Percentiles rank a stretch among this genome's conserved stretches.
Conservation (phyloP, 2,888 invertebrate species). For the Caenorhabditis macrosperma region DNA sequence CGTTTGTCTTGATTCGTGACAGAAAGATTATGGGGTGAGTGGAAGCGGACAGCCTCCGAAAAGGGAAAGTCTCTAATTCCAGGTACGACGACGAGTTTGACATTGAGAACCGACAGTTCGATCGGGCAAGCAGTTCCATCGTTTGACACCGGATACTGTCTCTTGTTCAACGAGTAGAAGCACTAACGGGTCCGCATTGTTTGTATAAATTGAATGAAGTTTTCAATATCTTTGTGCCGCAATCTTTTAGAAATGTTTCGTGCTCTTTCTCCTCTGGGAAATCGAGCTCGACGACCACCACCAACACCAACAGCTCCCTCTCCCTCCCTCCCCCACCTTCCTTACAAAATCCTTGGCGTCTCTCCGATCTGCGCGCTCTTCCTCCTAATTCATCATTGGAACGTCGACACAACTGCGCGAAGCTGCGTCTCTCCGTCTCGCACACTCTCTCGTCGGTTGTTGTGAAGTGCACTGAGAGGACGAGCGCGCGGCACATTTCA, state of each 20-base stretch:
- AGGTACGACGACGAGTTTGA: slow-evolving; percentile 60
- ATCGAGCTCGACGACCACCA: neutral
- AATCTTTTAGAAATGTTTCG: slow-evolving; percentile 5
- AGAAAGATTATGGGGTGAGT: slow-evolving; percentile 63
- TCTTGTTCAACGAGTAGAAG: neutral
- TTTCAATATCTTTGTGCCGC: neutral
- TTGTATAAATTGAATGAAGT: neutral
- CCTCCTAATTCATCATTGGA: slow-evolving; percentile 53
- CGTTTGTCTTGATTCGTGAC: slow-evolving; percentile 73
- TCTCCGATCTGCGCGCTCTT: neutral
- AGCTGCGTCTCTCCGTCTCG: slow-evolving; percentile 33
- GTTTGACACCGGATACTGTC: slow-evolving; percentile 32
- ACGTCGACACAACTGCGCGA: slow-evolving; percentile 45
- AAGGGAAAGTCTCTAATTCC: neutral
- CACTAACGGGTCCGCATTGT: neutral
- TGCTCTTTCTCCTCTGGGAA: slow-evolving; percentile 7
- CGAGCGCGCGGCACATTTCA: slow-evolving; percentile 45
- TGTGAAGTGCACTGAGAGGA: slow-evolving; percentile 47
- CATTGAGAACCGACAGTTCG: slow-evolving; percentile 58
- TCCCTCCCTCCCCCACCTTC: slow-evolving; percentile 1
- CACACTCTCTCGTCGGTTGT: slow-evolving; percentile 24
- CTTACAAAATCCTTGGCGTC: slow-evolving; percentile 15
- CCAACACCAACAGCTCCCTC: no score
- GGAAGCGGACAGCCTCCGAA: neutral
- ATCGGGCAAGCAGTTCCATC: slow-evolving; percentile 59